Evolutionary conservation across 2,113 vertebrate genomes (phyloP).

Genomic region (Balaeniceps rex): DNA sequence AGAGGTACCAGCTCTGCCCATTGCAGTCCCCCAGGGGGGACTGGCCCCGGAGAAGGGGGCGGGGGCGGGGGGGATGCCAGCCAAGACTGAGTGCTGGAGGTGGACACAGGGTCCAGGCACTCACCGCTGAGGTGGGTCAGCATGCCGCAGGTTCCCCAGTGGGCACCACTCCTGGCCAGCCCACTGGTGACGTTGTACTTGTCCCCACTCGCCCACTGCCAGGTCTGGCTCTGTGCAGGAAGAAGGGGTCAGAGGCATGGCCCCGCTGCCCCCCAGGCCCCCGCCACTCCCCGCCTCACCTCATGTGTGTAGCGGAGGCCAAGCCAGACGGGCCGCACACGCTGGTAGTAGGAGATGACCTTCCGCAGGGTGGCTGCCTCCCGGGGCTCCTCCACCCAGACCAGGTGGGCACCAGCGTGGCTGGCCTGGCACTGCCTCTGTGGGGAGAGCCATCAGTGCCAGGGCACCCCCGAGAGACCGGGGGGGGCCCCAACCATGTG

Average conservation of each 20-base stretch:
- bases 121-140: slow-evolving; percentile 13
- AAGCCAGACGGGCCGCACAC: not conserved
- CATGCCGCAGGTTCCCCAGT: not conserved
- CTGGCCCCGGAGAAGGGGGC: not conserved
- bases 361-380: not conserved
- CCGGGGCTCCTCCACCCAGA: not conserved
- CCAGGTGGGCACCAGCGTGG: not conserved
- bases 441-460: not conserved
- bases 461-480: accelerated
- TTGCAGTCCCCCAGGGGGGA: accelerated
- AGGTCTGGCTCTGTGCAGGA: not conserved
- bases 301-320: slow-evolving; percentile 21
- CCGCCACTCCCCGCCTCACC: not conserved
- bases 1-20: not conserved
- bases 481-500: accelerated
- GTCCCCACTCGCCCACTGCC: slow-evolving; percentile 46
- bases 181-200: not conserved
- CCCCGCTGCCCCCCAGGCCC: accelerated
- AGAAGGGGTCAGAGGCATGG: not conserved
- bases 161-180: accelerated
- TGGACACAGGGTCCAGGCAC: accelerated
- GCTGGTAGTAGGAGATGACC: slow-evolving; percentile 22
- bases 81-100: accelerated
- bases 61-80: accelerated
- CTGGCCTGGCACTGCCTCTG: slow-evolving; percentile 45